Evolutionary conservation across 2,113 vertebrate genomes (phyloP).

Genomic region (Heterotilapia buettikoferi): DNA sequence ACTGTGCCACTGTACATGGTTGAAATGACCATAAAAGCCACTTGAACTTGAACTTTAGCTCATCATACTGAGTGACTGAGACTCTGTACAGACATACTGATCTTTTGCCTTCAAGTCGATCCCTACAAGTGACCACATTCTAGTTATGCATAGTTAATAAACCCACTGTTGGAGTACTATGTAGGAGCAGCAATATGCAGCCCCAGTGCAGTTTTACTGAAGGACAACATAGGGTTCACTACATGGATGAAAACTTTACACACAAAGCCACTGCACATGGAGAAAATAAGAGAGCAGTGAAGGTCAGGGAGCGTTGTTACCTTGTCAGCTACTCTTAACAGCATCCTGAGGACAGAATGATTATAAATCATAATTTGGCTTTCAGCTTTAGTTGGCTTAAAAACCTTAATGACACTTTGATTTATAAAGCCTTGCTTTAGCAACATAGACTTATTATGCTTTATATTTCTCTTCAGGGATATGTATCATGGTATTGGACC

Average conservation of each 20-base stretch:
- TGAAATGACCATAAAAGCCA: background rate
- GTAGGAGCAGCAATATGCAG: background rate
- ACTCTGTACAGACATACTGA: background rate
- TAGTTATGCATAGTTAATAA: background rate
- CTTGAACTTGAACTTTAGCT: background rate
- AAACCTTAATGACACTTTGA: background rate
- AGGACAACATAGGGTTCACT: background rate
- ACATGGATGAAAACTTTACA: background rate
- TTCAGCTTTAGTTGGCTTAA: background rate
- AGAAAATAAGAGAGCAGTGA: background rate
- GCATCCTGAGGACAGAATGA: background rate
- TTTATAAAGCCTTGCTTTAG: background rate
- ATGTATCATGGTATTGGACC: conserved; percentile 91
- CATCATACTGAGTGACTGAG: background rate
- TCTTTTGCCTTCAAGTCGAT: background rate
- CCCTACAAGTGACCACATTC: background rate
- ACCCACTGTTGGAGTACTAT: background rate
- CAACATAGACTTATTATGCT: background rate
- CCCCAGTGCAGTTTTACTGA: background rate
- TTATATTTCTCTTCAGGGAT: conserved; percentile 72
- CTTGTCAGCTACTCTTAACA: background rate
- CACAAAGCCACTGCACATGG: background rate
- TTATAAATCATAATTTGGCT: background rate
- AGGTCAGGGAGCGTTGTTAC: background rate
- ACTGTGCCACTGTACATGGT: background rate